Evolutionary conservation across 2,888 invertebrate genomes (phyloP).

Genomic region (Ypsolopha scabrella): DNA sequence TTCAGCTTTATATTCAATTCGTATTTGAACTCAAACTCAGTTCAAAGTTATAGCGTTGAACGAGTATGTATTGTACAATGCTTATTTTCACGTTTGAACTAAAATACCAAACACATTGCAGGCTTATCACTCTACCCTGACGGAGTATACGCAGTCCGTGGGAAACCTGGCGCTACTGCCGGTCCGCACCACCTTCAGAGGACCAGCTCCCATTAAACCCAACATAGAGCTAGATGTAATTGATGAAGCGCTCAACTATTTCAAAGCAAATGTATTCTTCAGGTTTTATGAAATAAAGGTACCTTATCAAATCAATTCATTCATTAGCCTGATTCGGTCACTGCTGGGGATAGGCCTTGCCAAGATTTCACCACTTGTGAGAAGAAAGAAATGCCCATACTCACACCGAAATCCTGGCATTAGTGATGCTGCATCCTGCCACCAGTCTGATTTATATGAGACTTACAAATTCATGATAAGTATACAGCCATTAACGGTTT

Average conservation of each 20-base stretch:
- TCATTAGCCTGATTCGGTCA: not conserved
- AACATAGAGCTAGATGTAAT: constrained; percentile 88
- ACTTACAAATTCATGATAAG: too few relatives aligned
- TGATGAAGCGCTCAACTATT: constrained; percentile 96
- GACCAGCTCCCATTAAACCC: constrained; percentile 85
- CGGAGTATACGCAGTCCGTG: constrained; percentile 77
- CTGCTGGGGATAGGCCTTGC: too few relatives aligned
- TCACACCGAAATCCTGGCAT: too few relatives aligned
- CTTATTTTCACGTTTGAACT: not conserved
- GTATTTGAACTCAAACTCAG: too few relatives aligned
- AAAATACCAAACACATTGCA: constrained; percentile 38
- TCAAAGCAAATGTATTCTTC: constrained; percentile 99
- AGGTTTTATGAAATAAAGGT: constrained; percentile 99
- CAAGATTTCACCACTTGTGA: too few relatives aligned
- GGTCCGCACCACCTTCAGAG: constrained; percentile 89
- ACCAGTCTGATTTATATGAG: too few relatives aligned
- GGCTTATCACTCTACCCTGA: constrained; percentile 96
- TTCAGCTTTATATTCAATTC: too few relatives aligned
- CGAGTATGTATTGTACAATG: too few relatives aligned
- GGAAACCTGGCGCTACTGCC: constrained; percentile 96
- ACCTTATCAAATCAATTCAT: constrained; percentile 14
- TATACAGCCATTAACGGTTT: too few relatives aligned
- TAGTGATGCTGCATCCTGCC: too few relatives aligned
- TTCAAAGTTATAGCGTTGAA: too few relatives aligned
- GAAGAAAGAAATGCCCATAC: too few relatives aligned